These are phyloP conservation scores for Hippocampus comes DNA, from an alignment of 2,113 vertebrate species.

Conservation along the genomic window DNA sequence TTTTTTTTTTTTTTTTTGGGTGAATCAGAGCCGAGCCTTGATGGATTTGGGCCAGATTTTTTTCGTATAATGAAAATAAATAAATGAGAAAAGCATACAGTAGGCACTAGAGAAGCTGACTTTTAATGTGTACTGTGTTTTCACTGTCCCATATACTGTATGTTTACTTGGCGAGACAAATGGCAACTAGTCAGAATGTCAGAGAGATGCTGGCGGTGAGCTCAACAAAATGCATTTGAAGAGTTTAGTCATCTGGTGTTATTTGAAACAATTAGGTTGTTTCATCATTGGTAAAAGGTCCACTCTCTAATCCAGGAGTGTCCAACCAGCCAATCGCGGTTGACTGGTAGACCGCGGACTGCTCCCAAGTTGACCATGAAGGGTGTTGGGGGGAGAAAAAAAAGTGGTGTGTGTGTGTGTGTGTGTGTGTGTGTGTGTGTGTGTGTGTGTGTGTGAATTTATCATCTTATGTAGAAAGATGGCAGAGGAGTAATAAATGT, in stretches of 20 bases:
- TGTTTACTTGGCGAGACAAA: background rate
- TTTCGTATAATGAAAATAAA: too few relatives aligned
- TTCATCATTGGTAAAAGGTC: too few relatives aligned
- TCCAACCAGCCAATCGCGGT: too few relatives aligned
- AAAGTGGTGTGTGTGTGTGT: constrained; percentile 33
- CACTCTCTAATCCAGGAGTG: too few relatives aligned
- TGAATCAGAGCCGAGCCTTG: too few relatives aligned
- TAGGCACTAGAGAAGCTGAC: too few relatives aligned
- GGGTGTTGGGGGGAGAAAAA: constrained; percentile 32
- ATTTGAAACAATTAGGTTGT: background rate
- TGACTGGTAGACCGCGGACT: too few relatives aligned
- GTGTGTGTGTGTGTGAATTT: constrained; percentile 44
- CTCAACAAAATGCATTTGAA: background rate
- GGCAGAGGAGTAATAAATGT: constrained; percentile 45
- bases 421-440: constrained; percentile 36
- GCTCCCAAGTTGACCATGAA: too few relatives aligned
- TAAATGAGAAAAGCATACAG: too few relatives aligned
- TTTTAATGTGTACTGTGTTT: too few relatives aligned
- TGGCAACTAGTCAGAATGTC: background rate
- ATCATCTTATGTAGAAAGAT: constrained; percentile 45
- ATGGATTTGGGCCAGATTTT: too few relatives aligned
- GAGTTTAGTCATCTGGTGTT: background rate
- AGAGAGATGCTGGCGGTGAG: background rate
- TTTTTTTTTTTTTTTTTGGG: background rate
- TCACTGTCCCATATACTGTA: too few relatives aligned